Evolutionary conservation across 2,888 invertebrate genomes (phyloP).

Genomic region (Mythimna ferrago): DNA sequence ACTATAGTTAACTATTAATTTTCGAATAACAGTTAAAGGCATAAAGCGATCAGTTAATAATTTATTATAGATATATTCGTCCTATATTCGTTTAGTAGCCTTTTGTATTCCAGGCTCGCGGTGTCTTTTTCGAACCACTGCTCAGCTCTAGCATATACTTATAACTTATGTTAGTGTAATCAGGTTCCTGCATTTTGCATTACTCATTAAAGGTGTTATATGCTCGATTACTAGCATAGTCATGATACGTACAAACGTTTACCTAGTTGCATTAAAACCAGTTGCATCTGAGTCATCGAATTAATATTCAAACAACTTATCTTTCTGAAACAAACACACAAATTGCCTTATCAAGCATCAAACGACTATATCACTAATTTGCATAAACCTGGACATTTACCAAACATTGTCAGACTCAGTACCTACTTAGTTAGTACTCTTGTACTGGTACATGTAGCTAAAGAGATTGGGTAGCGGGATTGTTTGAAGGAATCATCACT

Average conservation of each 20-base stretch:
- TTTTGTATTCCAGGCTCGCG: no score
- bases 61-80: no score
- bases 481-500: no score
- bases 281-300: constrained; percentile 45
- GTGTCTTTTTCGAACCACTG: no score
- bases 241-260: not conserved
- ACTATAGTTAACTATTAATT: not conserved
- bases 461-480: not conserved
- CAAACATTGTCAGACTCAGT: constrained; percentile 42
- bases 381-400: constrained; percentile 40
- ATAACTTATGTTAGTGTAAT: not conserved
- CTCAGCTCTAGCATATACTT: not conserved
- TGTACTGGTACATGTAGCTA: constrained; percentile 22
- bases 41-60: not conserved
- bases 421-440: not conserved
- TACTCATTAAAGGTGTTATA: constrained; percentile 13
- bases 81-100: no score
- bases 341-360: constrained; percentile 49
- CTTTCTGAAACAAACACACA: constrained; percentile 38
- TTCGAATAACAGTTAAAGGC: not conserved
- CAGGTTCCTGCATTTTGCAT: not conserved
- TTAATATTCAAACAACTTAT: constrained; percentile 40
- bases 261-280: constrained; percentile 25
- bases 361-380: constrained; percentile 43
- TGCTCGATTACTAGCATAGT: not conserved